Percentiles rank a stretch among this genome's conserved stretches.
phyloP scores from a whole-genome alignment of 2,113 vertebrate species.

The Isurus oxyrinchus region DNA sequence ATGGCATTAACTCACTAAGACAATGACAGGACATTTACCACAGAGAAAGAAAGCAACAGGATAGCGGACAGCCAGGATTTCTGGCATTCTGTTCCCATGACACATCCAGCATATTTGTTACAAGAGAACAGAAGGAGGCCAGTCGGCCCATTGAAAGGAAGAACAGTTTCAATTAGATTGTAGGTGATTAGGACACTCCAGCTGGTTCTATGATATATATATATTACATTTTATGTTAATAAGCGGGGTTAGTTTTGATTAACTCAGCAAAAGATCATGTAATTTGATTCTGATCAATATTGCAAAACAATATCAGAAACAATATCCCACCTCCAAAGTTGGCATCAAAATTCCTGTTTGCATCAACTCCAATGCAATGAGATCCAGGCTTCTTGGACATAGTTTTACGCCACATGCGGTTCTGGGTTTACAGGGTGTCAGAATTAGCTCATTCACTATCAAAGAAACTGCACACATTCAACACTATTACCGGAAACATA shows the following conservation, averaged over 20 bases:
- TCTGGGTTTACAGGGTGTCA: slow-evolving; percentile 44
- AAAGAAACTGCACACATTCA: background rate
- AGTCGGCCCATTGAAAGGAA: background rate
- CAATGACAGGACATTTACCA: background rate
- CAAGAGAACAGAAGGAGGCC: background rate
- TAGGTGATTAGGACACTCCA: background rate
- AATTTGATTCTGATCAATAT: background rate
- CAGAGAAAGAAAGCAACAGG: background rate
- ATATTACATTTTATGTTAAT: background rate
- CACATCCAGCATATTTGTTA: background rate
- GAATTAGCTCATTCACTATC: background rate
- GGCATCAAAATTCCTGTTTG: slow-evolving; percentile 65
- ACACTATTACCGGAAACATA: background rate
- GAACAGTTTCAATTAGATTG: background rate
- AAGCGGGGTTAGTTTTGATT: background rate
- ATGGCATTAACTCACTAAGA: background rate
- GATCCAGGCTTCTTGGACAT: slow-evolving; percentile 52
- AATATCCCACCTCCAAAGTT: slow-evolving; percentile 60
- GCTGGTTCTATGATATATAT: background rate
- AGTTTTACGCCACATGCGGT: slow-evolving; percentile 66
- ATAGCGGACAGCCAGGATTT: background rate
- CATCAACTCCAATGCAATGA: slow-evolving; percentile 53
- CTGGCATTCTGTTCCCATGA: background rate
- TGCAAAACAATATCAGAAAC: rapidly evolving
- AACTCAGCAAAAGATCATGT: background rate